These are phyloP conservation scores for Gymnoscelis rufifasciata DNA, from an alignment of 2,888 invertebrate species.

Conservation along the genomic window DNA sequence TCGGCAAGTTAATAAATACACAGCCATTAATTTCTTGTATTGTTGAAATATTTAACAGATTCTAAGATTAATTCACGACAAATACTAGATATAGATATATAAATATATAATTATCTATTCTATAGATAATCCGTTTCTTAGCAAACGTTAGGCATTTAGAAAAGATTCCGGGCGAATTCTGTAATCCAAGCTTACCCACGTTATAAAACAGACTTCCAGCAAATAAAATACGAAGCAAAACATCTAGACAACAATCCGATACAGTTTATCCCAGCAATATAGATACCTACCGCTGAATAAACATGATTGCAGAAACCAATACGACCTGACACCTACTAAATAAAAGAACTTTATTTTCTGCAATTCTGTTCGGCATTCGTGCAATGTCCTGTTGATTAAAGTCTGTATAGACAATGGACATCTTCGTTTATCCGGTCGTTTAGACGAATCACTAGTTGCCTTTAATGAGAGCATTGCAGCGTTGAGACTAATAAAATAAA, in stretches of 20 bases:
- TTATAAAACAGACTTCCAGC: slow-evolving; percentile 14
- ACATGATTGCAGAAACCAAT: slow-evolving; percentile 40
- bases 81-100: no score
- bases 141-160: slow-evolving; percentile 5
- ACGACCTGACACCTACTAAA: slow-evolving; percentile 34
- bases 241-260: slow-evolving; percentile 37
- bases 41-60: slow-evolving; percentile 21
- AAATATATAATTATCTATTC: slow-evolving; percentile 24
- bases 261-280: slow-evolving; percentile 40
- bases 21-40: slow-evolving; percentile 22
- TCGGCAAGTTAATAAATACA: slow-evolving; percentile 22
- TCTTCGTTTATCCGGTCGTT: slow-evolving; percentile 26
- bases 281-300: slow-evolving; percentile 39
- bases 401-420: slow-evolving; percentile 21
- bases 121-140: slow-evolving; percentile 6
- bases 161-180: slow-evolving; percentile 12
- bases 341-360: slow-evolving; percentile 28
- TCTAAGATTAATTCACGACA: slow-evolving; percentile 21
- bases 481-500: slow-evolving; percentile 27
- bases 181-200: slow-evolving; percentile 11
- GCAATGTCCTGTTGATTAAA: slow-evolving; percentile 30
- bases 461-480: slow-evolving; percentile 26
- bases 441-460: slow-evolving; percentile 24
- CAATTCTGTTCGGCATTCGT: slow-evolving; percentile 14
- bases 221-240: slow-evolving; percentile 20